Evolutionary conservation across 2,797 vertebrate species (phyloP), one percentile per base, ranked within the genome.

Genomic region (Chanos chanos): DNA sequence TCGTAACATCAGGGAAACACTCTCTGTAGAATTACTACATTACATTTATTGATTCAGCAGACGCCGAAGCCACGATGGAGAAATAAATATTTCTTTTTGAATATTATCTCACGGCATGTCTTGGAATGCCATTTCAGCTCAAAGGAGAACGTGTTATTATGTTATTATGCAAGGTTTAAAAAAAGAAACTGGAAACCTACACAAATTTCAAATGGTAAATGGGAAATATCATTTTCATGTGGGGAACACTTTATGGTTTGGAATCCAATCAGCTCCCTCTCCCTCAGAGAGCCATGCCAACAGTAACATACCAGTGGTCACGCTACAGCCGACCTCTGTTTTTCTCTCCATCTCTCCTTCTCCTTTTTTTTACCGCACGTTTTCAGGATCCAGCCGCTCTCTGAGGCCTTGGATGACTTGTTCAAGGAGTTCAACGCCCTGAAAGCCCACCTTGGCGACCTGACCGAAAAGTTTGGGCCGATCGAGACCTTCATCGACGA

Each of bases 401-500:
- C 86, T 0, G 89, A 90, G 69, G 88, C 87, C 3, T 48, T 92
- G 19, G 82, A 85, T 4, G 90, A 92, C 64, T 83, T 92, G 60
- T 92, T 78, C 76, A 90, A 89, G 52, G 90, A 92, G 80, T 89
- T 91, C 79, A 87, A 89, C 21, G 81, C 87, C 36, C 85, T 92
- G 58, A 92, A 92, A 66, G 6, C 78, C 47, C 89, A 83, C 61
- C 82, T 92, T 30, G 86, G 86, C 0, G 87, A 89, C 18, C 81
- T 92, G 48, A 86, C 83, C 0, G 87, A 90, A 61, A 91, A 88
- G 81, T 86, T 92, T 25, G 25, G 66, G 0, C 70, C 80, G 50
- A 71, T 88, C 1, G 90, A 92, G 64, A 78, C 84, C 0, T 90
- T 88, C 75, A 79, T 91, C 0, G 89, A 91, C 0, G 87, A 90